Conservation (phyloP, 2,888 invertebrate species). For the Tipula lateralis region DNA sequence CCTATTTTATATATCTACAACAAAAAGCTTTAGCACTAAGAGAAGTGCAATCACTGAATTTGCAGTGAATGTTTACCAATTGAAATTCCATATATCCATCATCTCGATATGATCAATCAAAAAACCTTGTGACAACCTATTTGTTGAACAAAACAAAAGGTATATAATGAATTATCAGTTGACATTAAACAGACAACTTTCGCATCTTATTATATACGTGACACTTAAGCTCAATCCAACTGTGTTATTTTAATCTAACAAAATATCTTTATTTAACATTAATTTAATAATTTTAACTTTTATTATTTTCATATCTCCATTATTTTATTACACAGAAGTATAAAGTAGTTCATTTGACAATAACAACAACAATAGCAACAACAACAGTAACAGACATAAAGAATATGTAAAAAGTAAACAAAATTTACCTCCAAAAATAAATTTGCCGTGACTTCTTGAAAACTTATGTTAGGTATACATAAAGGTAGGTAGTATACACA, state of each 20-base stretch:
- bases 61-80: no score
- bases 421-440: conserved; percentile 14
- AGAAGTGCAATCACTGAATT: no score
- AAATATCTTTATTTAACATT: not conserved
- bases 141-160: not conserved
- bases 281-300: not conserved
- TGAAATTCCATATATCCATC: not conserved
- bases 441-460: conserved; percentile 26
- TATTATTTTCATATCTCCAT: not conserved
- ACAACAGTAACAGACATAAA: not conserved
- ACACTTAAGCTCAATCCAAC: not conserved
- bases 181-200: not conserved
- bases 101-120: not conserved
- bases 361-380: not conserved
- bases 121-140: not conserved
- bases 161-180: not conserved
- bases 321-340: not conserved
- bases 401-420: not conserved
- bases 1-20: no score
- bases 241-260: not conserved
- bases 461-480: not conserved
- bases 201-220: not conserved
- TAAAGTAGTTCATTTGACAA: conserved; percentile 13
- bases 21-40: no score
- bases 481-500: not conserved